Conservation (phyloP, 2,888 invertebrate species). For the Biston stratarius region DNA sequence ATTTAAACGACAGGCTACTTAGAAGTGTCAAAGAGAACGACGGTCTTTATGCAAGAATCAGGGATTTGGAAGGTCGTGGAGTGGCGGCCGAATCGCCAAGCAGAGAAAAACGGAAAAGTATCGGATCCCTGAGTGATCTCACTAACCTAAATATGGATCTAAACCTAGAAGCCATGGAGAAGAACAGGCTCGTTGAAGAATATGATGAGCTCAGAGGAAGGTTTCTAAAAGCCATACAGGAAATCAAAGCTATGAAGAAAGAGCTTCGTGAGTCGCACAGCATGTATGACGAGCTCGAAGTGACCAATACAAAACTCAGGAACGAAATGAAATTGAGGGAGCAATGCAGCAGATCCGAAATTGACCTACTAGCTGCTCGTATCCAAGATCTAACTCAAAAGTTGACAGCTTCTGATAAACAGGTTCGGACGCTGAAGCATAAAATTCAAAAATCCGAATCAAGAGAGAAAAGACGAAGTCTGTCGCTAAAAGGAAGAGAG, state of each 20-base stretch:
- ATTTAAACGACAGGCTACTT: slow-evolving; percentile 88
- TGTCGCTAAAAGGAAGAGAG: slow-evolving; percentile 94
- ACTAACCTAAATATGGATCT: slow-evolving; percentile 92
- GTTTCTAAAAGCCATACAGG: slow-evolving; percentile 93
- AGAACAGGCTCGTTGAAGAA: slow-evolving; percentile 92
- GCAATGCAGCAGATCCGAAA: slow-evolving; percentile 90
- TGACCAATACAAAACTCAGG: slow-evolving; percentile 91
- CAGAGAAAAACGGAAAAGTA: slow-evolving; percentile 88
- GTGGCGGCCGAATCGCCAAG: slow-evolving; percentile 80
- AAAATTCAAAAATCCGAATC: slow-evolving; percentile 92
- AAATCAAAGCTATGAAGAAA: slow-evolving; percentile 93
- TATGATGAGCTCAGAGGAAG: slow-evolving; percentile 91
- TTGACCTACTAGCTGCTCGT: slow-evolving; percentile 92
- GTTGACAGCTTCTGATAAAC: slow-evolving; percentile 92
- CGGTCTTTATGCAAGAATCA: slow-evolving; percentile 89
- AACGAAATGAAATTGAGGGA: slow-evolving; percentile 89
- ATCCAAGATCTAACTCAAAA: slow-evolving; percentile 94
- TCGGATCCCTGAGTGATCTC: slow-evolving; percentile 93
- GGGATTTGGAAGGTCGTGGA: slow-evolving; percentile 89
- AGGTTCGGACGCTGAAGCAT: slow-evolving; percentile 92
- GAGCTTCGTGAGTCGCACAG: slow-evolving; percentile 93
- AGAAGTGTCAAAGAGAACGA: slow-evolving; percentile 93
- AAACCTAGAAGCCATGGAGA: slow-evolving; percentile 90
- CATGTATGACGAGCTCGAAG: slow-evolving; percentile 92
- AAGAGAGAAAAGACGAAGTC: slow-evolving; percentile 91